Base-by-base conservation (phyloP, 2,888 invertebrate genomes). In the Byasa hedistus region DNA sequence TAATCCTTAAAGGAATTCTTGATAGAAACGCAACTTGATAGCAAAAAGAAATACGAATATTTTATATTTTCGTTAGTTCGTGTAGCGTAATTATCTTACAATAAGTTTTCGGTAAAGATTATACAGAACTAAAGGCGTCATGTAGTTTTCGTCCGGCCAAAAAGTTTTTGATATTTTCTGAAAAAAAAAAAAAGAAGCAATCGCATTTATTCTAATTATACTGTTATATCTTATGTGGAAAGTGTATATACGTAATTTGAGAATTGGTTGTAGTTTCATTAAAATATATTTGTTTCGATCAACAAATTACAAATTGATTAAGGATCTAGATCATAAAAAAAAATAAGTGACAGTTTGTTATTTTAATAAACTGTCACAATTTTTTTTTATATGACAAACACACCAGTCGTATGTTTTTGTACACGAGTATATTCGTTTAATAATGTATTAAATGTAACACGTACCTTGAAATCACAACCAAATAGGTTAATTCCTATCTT, bases 381-480 rank as follows among this genome's bases (percentile, higher is more conserved):
- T n/a, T n/a, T n/a, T n/a, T n/a, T n/a, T n/a, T n/a, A n/a, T n/a
- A n/a, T n/a, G n/a, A n/a, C n/a, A n/a, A n/a, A n/a, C n/a, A n/a
- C n/a, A n/a, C n/a, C n/a, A n/a, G n/a, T n/a, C n/a, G n/a, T n/a
- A n/a, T n/a, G n/a, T n/a, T n/a, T n/a, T n/a, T n/a, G n/a, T n/a
- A n/a, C n/a, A n/a, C n/a, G n/a, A n/a, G 0, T 32, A 32, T 32
- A 32, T 32, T 32, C 10, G 8, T 32, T 32, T 1, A 1, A 32
- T 32, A 10, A 10, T 32, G 10, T 32, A 32, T 32, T 32, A 32
- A n/a, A n/a, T n/a, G n/a, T 44, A 44, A 44, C 1, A 52, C 21
- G 23, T 57, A 89, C 92, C 86, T 89, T 89, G 71, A 92, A 92
- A 77, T 92, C 83, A 66, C 92, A 92, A 12, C 92, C 92, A 65